Evolutionary conservation across 2,888 invertebrate species (phyloP), one percentile per base, ranked within the genome.

Genomic region (Parnassius mnemosyne): DNA sequence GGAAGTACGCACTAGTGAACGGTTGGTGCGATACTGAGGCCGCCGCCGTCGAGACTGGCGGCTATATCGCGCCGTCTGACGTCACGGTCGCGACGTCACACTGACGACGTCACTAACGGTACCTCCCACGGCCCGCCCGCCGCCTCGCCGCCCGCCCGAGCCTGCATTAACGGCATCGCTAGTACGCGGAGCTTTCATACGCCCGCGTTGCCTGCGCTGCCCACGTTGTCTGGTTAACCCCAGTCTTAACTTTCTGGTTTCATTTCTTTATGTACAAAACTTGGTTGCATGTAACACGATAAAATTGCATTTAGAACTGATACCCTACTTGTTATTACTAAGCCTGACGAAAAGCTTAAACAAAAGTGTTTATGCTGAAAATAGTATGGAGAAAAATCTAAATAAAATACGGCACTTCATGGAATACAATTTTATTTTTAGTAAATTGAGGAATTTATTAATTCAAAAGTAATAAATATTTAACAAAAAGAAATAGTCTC

Each of bases 11-110:
- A 79, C 87, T 84, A 81, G 84, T 77, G 87, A 84, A 85, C 90
- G 87, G 87, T 70, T 87, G 89, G 89, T 91, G 90, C 89, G 89
- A 88, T 91, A 92, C 92, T 92, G 90, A 92, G 89, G 90, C 89
- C 89, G 89, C 87, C 89, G 88, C 86, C 88, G 86, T 84, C 80
- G 87, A 87, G 85, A 80, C 87, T 84, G 86, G 86, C 85, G 89
- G 85, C 91, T 92, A 91, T 92, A 92, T 92, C 91, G 87, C 90
- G 81, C 75, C 77, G 79, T 72, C 85, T 92, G 92, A 92, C 92
- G 92, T 92, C 92, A 92, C 84, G 71, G 73, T 73, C 69, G 77
- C 76, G 84, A 89, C 91, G 89, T 91, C 89, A 90, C 81, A 64
- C 71, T 69, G 66, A 82, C 77, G 84, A 89, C 89, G 90, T 89